Evolutionary conservation across 1,140 invertebrate species (phyloP).

Genomic region (Pogonognathellus flavescens): DNA sequence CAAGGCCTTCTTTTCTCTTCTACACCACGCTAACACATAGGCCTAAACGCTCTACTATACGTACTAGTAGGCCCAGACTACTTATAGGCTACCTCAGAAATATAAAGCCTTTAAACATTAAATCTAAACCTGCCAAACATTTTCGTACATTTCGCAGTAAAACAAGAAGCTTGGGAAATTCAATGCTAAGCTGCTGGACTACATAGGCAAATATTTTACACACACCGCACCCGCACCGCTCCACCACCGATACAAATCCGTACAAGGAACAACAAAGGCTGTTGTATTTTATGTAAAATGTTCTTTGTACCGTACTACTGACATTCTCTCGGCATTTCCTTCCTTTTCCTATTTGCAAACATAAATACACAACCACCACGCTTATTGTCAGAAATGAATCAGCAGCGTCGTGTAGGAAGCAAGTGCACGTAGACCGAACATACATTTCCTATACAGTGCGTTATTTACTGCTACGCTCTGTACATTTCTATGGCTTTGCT

Average conservation of each 20-base stretch:
- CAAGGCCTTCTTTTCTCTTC: too few relatives aligned
- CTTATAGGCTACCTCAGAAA: neutral
- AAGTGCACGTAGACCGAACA: too few relatives aligned
- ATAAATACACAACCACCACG: neutral
- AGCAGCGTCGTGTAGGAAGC: too few relatives aligned
- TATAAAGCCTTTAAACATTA: neutral
- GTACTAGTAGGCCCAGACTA: too few relatives aligned
- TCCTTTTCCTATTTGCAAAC: neutral
- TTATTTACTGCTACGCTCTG: too few relatives aligned
- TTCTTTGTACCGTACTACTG: neutral
- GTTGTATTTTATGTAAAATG: conserved; percentile 12
- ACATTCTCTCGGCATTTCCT: conserved; percentile 41
- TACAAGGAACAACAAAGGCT: neutral
- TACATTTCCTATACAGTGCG: too few relatives aligned
- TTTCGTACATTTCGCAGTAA: neutral
- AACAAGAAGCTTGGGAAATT: neutral
- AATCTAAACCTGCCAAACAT: neutral
- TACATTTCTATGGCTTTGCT: too few relatives aligned
- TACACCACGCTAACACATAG: too few relatives aligned
- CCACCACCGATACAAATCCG: too few relatives aligned
- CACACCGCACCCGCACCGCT: too few relatives aligned
- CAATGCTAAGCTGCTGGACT: neutral
- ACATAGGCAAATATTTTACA: neutral
- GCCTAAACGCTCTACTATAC: too few relatives aligned
- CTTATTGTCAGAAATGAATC: too few relatives aligned